These are phyloP conservation scores for Cerastis leucographa DNA, from an alignment of 2,888 invertebrate genomes.

Conservation along the genomic window DNA sequence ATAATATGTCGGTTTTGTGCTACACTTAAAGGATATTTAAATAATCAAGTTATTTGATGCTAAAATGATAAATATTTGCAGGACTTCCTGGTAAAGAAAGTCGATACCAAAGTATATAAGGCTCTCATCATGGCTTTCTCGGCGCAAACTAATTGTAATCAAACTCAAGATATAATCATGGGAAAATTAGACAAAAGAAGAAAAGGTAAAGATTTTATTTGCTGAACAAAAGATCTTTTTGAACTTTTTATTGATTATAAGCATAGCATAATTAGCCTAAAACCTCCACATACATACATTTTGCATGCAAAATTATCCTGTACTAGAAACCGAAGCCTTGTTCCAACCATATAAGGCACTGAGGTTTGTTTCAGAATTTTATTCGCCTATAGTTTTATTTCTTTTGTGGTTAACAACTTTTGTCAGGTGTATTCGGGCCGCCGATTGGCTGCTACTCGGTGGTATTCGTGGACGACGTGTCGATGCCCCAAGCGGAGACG, in stretches of 20 bases:
- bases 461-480: constrained; percentile 98
- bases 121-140: constrained; percentile 97
- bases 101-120: constrained; percentile 94
- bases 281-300: neutral
- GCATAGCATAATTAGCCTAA: neutral
- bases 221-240: neutral
- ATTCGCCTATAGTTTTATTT: neutral
- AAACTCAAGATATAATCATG: constrained; percentile 98
- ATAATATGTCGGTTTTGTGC: neutral
- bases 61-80: constrained; percentile 72
- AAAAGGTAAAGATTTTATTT: constrained; percentile 91
- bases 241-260: neutral
- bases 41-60: neutral
- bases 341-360: too few species aligned
- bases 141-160: constrained; percentile 97
- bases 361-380: neutral
- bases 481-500: constrained; percentile 97
- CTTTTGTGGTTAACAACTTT: neutral
- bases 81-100: constrained; percentile 95
- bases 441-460: constrained; percentile 97
- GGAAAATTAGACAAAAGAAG: constrained; percentile 97
- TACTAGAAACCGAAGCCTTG: too few species aligned
- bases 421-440: constrained; percentile 96
- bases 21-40: neutral
- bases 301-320: neutral